These are phyloP conservation scores for Oedothorax gibbosus DNA, from an alignment of 1,140 invertebrate genomes.

Conservation along the genomic window DNA sequence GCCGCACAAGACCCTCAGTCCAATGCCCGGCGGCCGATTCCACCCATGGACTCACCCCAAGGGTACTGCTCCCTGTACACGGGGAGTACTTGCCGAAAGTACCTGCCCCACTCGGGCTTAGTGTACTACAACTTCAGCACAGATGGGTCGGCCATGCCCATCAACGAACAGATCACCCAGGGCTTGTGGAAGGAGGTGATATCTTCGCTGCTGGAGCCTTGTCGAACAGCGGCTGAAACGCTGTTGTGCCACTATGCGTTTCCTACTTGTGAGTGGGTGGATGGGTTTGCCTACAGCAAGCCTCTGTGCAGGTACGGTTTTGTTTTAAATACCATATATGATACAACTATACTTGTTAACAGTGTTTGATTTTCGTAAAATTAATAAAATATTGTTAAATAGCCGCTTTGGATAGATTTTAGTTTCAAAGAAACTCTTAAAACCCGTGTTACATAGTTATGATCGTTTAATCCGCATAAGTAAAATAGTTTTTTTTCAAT, in stretches of 20 bases:
- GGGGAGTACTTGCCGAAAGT: constrained; percentile 87
- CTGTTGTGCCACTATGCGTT: constrained; percentile 92
- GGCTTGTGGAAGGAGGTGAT: constrained; percentile 89
- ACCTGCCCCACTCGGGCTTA: constrained; percentile 77
- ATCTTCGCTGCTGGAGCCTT: constrained; percentile 80
- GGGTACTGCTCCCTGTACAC: constrained; percentile 89
- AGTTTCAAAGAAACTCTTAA: too few relatives aligned
- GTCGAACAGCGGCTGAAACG: constrained; percentile 86
- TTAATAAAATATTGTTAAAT: too few relatives aligned
- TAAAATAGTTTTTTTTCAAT: too few relatives aligned
- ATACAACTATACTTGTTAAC: too few relatives aligned
- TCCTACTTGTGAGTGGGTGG: constrained; percentile 81
- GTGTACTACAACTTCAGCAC: constrained; percentile 82
- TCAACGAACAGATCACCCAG: constrained; percentile 84
- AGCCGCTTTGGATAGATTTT: too few relatives aligned
- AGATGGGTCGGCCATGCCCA: constrained; percentile 74
- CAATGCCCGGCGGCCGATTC: constrained; percentile 19
- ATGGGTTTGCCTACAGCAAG: constrained; percentile 66
- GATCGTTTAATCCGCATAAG: too few relatives aligned
- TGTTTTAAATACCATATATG: neutral
- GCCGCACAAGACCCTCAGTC: constrained; percentile 12
- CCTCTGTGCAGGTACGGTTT: constrained; percentile 72
- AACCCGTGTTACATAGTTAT: too few relatives aligned
- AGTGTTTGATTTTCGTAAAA: too few relatives aligned
- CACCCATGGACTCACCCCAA: constrained; percentile 42